phyloP scores from a whole-genome alignment of 2,888 invertebrate species.

The Lasioglossum pauxillum region DNA sequence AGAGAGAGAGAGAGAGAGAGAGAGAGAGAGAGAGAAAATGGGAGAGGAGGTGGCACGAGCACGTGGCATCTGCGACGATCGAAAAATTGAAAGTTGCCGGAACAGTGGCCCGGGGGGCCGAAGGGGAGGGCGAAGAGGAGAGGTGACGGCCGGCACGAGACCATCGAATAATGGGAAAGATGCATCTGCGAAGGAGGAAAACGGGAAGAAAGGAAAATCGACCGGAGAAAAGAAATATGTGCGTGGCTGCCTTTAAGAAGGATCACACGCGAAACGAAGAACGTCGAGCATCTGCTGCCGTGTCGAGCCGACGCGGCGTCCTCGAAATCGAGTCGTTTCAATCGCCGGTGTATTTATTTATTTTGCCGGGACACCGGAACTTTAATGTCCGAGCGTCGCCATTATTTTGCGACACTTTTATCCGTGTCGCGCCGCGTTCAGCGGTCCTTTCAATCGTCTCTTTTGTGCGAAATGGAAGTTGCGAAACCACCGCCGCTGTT shows the following conservation, averaged over 20 bases:
- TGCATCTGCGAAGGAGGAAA: conserved; percentile 55
- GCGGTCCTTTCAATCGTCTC: neutral
- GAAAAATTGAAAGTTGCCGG: conserved; percentile 56
- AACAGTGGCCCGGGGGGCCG: neutral
- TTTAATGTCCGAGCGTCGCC: neutral
- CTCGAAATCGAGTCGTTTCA: neutral
- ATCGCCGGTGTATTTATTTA: conserved; percentile 6
- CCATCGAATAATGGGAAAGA: conserved; percentile 43
- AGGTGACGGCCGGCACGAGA: conserved; percentile 62
- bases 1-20: neutral
- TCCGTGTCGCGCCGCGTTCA: neutral
- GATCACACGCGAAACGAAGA: conserved; percentile 6
- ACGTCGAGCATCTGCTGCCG: neutral
- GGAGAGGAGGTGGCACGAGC: conserved; percentile 38
- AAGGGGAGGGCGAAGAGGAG: neutral
- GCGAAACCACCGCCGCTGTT: neutral
- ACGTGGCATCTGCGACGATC: conserved; percentile 75
- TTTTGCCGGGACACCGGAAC: neutral
- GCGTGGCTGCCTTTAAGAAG: conserved; percentile 32
- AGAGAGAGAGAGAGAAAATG: neutral
- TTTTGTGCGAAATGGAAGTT: neutral
- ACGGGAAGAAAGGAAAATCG: conserved; percentile 29
- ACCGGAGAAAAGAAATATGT: conserved; percentile 16
- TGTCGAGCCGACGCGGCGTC: neutral
- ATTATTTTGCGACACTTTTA: conserved; percentile 8